Evolutionary conservation across 1,140 invertebrate genomes (phyloP), one percentile per base, ranked within the genome.

Genomic region (Argopecten irradians): DNA sequence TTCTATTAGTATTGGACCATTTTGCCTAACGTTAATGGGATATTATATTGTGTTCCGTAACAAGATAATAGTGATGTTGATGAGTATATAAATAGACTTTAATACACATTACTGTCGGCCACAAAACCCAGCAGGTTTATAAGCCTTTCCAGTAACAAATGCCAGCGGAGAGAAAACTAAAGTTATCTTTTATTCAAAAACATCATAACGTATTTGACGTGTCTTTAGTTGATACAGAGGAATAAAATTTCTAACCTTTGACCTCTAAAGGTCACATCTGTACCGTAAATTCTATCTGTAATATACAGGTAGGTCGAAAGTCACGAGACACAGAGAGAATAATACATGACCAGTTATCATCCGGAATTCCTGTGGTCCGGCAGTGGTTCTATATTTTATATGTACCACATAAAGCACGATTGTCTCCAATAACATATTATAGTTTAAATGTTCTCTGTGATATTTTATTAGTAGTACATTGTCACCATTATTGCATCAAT

Each of bases 1-100:
- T n/a, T n/a, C n/a, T 71, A 71, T 28, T 71, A n/a, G 55, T 71
- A 71, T 71, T 71, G 22, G 55, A 28, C 13, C 5, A 19, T 14
- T 46, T 46, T 1, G 43, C 13, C 43, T 46, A 71, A 71, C 55
- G 55, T 71, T 71, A 28, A 71, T 71, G 55, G 55, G 2, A 71
- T 28, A 1, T n/a, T 3, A n/a, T 71, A 71, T 71, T 28, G 22
- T 71, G 55, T 22, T 71, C n/a, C 22, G 55, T 71, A 71, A 71
- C 55, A 71, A 71, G 55, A 71, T 71, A 71, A 71, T 71, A n/a
- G 55, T 71, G 55, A 71, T 28, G 55, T 71, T 71, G 55, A 71
- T 71, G 55, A 71, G 55, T 7, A 71, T 28, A 71, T 71, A 71
- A 71, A 71, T 71, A 28, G 19, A 28, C 5, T 7, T 8, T 7